These are phyloP conservation scores for Cathartes aura DNA, from an alignment of 2,113 vertebrate genomes.

Conservation along the genomic window DNA sequence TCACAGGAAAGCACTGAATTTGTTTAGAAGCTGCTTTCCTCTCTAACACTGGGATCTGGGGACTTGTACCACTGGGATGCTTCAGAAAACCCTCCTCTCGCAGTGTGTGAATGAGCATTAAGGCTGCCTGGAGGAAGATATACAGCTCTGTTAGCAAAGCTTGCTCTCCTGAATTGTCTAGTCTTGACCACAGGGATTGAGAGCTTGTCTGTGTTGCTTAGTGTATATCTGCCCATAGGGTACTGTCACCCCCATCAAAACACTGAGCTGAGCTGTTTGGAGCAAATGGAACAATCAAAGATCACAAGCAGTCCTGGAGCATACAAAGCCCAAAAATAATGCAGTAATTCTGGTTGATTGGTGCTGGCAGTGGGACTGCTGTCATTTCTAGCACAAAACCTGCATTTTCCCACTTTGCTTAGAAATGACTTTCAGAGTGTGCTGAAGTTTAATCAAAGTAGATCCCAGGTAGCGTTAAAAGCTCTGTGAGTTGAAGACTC, in stretches of 20 bases:
- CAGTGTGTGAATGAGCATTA: neutral
- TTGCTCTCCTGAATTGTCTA: neutral
- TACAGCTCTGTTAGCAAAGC: neutral
- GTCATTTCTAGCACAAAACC: constrained; percentile 34
- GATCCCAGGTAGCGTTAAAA: neutral
- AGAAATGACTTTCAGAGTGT: constrained; percentile 29
- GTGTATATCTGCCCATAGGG: neutral
- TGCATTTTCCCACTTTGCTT: neutral
- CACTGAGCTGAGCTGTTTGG: neutral
- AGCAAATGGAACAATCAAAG: neutral
- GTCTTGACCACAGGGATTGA: neutral
- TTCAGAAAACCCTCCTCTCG: neutral
- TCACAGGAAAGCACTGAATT: neutral
- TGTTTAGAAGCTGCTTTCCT: neutral
- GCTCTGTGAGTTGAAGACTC: constrained; percentile 41
- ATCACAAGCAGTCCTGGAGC: neutral
- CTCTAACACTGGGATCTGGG: neutral
- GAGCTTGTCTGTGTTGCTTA: neutral
- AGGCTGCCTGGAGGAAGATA: neutral
- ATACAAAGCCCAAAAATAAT: neutral
- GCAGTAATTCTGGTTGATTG: constrained; percentile 25
- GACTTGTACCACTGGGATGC: neutral
- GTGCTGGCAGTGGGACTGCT: neutral
- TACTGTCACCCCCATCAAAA: neutral
- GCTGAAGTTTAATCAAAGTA: constrained; percentile 37